Evolutionary conservation across 2,888 invertebrate species (phyloP).

Genomic region (Caenorhabditis doughertyi): DNA sequence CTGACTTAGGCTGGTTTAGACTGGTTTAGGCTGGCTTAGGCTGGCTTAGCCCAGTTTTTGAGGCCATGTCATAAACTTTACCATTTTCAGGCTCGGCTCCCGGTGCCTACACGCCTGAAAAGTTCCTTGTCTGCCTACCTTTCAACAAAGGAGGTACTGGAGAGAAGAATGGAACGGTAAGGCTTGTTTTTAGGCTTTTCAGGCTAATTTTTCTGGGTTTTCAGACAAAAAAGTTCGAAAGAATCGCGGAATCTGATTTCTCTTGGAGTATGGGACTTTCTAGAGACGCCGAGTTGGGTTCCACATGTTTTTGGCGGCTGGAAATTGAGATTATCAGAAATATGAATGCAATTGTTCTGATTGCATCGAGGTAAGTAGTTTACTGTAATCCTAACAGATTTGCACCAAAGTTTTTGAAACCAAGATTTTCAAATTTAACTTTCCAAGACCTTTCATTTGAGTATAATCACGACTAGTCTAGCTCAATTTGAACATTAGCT

Average conservation of each 20-base stretch:
- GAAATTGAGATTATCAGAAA: constrained; percentile 78
- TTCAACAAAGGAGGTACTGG: constrained; percentile 81
- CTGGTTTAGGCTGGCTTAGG: too few relatives aligned
- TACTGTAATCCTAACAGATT: neutral
- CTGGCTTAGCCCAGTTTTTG: too few relatives aligned
- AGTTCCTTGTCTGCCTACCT: constrained; percentile 79
- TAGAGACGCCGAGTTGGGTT: constrained; percentile 71
- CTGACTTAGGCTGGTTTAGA: too few relatives aligned
- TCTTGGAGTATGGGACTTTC: constrained; percentile 80
- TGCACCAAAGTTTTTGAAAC: neutral
- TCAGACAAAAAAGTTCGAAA: constrained; percentile 81
- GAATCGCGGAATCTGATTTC: constrained; percentile 78
- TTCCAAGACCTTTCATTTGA: neutral
- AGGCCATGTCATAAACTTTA: too few relatives aligned
- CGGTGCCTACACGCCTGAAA: constrained; percentile 79
- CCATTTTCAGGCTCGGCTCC: constrained; percentile 75
- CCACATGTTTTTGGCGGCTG: constrained; percentile 80
- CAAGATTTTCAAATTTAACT: neutral
- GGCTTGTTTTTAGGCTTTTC: constrained; percentile 4
- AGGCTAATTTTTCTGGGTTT: constrained; percentile 17
- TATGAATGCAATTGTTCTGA: constrained; percentile 78
- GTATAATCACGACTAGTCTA: neutral
- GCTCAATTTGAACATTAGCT: neutral
- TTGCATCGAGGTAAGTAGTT: constrained; percentile 75
- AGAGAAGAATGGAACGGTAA: constrained; percentile 78